phyloP scores from a whole-genome alignment of 2,797 vertebrate genomes.

The Chiloscyllium punctatum region DNA sequence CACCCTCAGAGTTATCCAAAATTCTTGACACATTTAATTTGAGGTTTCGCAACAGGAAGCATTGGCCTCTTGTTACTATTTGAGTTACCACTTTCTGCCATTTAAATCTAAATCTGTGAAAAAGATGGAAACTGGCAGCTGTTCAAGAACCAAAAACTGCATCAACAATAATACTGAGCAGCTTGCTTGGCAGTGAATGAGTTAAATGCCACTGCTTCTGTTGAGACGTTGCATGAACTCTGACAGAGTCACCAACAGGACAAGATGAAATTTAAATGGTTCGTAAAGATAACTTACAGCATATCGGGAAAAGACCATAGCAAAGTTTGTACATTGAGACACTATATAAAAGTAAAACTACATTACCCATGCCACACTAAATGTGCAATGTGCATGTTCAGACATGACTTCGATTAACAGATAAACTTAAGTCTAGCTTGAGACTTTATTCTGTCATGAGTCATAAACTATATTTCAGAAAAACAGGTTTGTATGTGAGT shows the following conservation, averaged over 20 bases:
- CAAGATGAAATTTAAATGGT: not conserved
- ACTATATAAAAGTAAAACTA: constrained; percentile 33
- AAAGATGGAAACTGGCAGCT: not conserved
- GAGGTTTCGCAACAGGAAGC: not conserved
- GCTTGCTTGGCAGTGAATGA: not conserved
- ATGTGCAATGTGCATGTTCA: not conserved
- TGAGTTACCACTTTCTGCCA: not conserved
- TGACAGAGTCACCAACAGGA: not conserved
- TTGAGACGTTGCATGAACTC: not conserved
- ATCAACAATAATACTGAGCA: not conserved
- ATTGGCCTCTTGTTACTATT: not conserved
- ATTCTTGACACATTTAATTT: not conserved
- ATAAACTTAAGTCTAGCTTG: constrained; percentile 16
- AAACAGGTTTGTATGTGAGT: constrained; percentile 25
- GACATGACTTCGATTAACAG: constrained; percentile 11
- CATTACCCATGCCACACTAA: constrained; percentile 30
- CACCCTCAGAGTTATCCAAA: not conserved
- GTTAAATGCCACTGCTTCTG: not conserved
- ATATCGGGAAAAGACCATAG: constrained; percentile 25
- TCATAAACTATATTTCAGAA: constrained; percentile 25
- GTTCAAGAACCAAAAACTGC: not conserved
- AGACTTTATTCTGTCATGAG: constrained; percentile 23
- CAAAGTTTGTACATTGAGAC: not conserved
- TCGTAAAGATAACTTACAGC: constrained; percentile 1
- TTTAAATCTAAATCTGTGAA: not conserved